Base-by-base conservation (phyloP, 2,113 vertebrate genomes). In the Oophaga pumilio region DNA sequence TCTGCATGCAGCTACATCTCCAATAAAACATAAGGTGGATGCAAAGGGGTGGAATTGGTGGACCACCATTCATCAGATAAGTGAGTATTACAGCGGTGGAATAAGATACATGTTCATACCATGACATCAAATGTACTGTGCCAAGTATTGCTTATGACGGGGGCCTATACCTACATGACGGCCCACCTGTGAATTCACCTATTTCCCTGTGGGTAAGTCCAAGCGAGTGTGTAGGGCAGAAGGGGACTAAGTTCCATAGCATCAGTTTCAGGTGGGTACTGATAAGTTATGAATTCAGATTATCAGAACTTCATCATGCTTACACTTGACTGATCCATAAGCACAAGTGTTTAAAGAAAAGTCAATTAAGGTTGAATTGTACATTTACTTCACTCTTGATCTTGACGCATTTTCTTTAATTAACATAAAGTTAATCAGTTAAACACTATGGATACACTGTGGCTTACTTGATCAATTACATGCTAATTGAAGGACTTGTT, bases 401-500 rank as follows among this genome's bases (percentile, higher is more conserved):
- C 74, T 69, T 24, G 43, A 57, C 76, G 11, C 8, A 26, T 78
- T 78, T 78, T 79, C 76, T 79, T 79, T 79, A 79, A 79, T 79
- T 59, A 79, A 26, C 76, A 79, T 79, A 59, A 79, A 57, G 52
- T 59, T 79, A 59, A 79, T 79, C 76, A 79, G 56, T 53, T 79
- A 28, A 79, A 79, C 53, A 79, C 76, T 57, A 59, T 79, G 76
- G 24, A 28, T 79, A 12, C 76, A 26, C 53, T 15, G 10, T 59
- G 53, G 52, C 53, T 79, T 28, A 59, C 76, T 57, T 22, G 52
- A 79, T 79, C 52, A 79, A 79, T 79, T 79, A 79, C 52, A 79
- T 57, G 26, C 76, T 79, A 79, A 79, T 79, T 79, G 76, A 57
- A 59, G 53, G 56, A 59, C n/a, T 79, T 79, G 53, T 79, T 79